Conservation (phyloP, 2,113 vertebrate genomes). For the Solea senegalensis region DNA sequence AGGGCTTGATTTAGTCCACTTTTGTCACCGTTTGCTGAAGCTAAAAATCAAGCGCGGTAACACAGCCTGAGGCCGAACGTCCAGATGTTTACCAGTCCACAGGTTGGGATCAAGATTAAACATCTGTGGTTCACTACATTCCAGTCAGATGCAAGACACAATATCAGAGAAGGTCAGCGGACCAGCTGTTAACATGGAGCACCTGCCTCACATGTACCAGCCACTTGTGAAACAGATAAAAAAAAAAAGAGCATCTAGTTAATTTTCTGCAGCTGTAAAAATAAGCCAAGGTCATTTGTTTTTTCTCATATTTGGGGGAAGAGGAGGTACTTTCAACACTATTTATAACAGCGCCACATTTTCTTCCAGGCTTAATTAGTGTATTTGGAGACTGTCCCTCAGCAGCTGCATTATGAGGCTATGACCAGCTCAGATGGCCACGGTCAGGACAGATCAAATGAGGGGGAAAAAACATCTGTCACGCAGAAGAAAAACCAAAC, state of each 20-base stretch:
- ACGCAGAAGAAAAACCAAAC: slow-evolving; percentile 3
- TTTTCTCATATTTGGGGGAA: not conserved
- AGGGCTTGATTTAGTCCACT: not conserved
- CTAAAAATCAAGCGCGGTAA: slow-evolving; percentile 6
- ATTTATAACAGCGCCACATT: not conserved
- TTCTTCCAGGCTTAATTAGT: not conserved
- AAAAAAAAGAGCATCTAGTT: not conserved
- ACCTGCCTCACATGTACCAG: slow-evolving; percentile 6
- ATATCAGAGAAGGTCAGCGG: slow-evolving; percentile 27
- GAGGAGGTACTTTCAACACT: not conserved
- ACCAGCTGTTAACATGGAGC: slow-evolving; percentile 39
- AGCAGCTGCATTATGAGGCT: slow-evolving; percentile 1
- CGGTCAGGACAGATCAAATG: slow-evolving; percentile 20
- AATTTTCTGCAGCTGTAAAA: slow-evolving; percentile 2
- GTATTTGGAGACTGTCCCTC: not conserved
- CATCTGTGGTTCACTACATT: slow-evolving; percentile 32
- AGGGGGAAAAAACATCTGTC: not conserved
- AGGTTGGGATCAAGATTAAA: slow-evolving; percentile 29
- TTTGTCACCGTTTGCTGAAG: not conserved
- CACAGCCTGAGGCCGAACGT: slow-evolving; percentile 1
- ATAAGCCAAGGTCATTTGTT: slow-evolving; percentile 8
- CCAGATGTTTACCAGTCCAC: slow-evolving; percentile 34
- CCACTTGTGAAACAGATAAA: slow-evolving; percentile 1
- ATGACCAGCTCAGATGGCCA: not conserved
- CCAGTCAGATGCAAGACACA: slow-evolving; percentile 19